A percentile compares a stretch with the other conserved stretches of the same genome.
Evolutionary conservation across 37 sponge, comb jelly and placozoan genomes (phyloP).

Genomic region (Ephydatia muelleri): DNA sequence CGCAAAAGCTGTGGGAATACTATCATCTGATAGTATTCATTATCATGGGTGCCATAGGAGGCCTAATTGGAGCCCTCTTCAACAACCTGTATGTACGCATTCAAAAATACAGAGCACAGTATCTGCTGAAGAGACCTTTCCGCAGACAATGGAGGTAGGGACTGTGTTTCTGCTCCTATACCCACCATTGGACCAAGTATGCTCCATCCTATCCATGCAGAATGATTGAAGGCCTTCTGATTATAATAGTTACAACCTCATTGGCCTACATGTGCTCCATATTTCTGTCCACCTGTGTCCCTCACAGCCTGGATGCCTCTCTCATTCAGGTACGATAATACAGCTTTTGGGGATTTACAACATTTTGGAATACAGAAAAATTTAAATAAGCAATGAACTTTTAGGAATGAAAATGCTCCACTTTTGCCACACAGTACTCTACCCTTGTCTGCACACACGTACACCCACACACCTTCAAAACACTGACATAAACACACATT

Average conservation of each 20-base stretch:
- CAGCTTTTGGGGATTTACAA: too few relatives aligned
- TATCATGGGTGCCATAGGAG: conserved; percentile 88
- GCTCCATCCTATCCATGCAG: too few relatives aligned
- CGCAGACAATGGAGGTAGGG: conserved; percentile 23
- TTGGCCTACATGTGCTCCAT: conserved; percentile 48
- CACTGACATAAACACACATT: not conserved
- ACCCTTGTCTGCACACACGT: not conserved
- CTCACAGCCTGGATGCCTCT: too few relatives aligned
- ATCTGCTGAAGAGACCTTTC: conserved; percentile 33
- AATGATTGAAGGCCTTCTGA: conserved; percentile 70
- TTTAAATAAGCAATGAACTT: not conserved
- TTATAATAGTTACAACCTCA: conserved; percentile 62
- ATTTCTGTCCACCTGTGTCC: conserved; percentile 66
- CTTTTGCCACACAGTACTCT: too few relatives aligned
- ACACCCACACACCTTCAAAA: not conserved
- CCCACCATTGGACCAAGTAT: too few relatives aligned
- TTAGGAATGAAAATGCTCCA: too few relatives aligned
- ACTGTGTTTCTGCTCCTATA: too few relatives aligned
- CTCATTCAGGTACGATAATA: too few relatives aligned
- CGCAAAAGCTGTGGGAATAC: too few relatives aligned
- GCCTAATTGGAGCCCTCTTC: conserved; percentile 91
- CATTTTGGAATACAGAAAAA: too few relatives aligned
- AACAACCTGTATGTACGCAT: conserved; percentile 80
- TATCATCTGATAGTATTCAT: conserved; percentile 83
- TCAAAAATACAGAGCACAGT: conserved; percentile 84